These are phyloP conservation scores for Podotricha telesiphe DNA, from an alignment of 2,888 invertebrate genomes.

Conservation along the genomic window DNA sequence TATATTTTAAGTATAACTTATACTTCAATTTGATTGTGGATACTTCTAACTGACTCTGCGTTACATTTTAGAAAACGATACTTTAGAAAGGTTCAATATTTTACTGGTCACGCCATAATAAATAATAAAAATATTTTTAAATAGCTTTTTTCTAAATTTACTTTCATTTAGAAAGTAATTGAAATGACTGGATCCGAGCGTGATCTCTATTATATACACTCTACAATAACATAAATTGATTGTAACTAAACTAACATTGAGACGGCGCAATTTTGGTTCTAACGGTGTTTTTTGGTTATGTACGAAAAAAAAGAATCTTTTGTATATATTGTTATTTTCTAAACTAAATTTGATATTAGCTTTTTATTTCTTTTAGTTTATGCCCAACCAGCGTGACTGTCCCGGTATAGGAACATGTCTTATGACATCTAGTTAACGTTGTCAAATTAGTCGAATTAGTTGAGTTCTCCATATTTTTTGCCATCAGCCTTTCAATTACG, in stretches of 20 bases:
- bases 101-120: background rate
- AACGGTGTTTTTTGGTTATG: background rate
- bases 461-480: no score
- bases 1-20: no score
- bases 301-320: no score
- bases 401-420: no score
- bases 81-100: background rate
- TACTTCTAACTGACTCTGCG: no score
- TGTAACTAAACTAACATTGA: background rate
- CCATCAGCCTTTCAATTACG: no score
- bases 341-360: no score
- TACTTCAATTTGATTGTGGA: no score
- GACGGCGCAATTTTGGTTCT: background rate
- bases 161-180: constrained; percentile 47
- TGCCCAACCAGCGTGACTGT: no score
- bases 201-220: background rate
- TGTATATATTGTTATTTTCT: background rate
- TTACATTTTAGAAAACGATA: background rate
- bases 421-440: no score
- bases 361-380: no score
- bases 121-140: background rate
- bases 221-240: background rate
- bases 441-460: no score
- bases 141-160: constrained; percentile 6
- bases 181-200: constrained; percentile 33